A percentile compares a stretch with the other conserved stretches of the same genome.
These are phyloP conservation scores for Thinocorus orbignyianus DNA, from an alignment of 2,113 vertebrate genomes.

Conservation along the genomic window DNA sequence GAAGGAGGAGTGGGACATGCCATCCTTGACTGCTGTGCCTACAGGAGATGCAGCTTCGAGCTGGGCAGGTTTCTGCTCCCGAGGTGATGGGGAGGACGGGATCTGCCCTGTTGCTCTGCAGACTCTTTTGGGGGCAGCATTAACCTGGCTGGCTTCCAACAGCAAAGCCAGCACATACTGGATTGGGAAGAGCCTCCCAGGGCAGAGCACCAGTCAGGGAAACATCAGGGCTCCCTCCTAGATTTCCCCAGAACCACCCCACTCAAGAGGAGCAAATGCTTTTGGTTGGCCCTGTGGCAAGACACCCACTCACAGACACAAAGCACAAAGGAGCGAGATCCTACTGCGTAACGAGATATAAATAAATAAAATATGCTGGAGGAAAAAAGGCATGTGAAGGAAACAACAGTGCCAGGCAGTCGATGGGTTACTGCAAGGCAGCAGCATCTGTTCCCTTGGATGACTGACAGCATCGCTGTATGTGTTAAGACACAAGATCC, in stretches of 20 bases:
- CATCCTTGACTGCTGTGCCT: rapidly evolving
- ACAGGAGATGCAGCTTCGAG: not conserved
- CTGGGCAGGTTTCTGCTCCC: rapidly evolving
- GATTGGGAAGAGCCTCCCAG: not conserved
- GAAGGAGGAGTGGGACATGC: not conserved
- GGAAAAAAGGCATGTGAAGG: conserved; percentile 17
- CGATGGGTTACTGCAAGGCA: not conserved
- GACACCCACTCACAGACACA: not conserved
- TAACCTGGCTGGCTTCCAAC: not conserved
- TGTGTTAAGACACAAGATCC: not conserved
- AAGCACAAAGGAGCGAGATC: not conserved
- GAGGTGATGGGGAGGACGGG: not conserved
- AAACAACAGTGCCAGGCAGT: conserved; percentile 8
- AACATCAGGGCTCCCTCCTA: not conserved
- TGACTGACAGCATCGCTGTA: not conserved
- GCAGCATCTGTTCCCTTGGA: conserved; percentile 25
- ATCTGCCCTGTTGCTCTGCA: not conserved
- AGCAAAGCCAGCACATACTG: rapidly evolving
- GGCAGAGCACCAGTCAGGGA: not conserved
- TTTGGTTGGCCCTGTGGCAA: not conserved
- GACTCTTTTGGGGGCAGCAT: not conserved
- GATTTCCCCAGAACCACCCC: not conserved
- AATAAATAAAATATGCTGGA: conserved; percentile 52
- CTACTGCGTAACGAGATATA: not conserved
- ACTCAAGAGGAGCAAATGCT: conserved; percentile 35